Percentiles rank a stretch among this genome's conserved stretches.
phyloP scores from a whole-genome alignment of 2,888 invertebrate genomes.

The Cephus nigrinus region DNA sequence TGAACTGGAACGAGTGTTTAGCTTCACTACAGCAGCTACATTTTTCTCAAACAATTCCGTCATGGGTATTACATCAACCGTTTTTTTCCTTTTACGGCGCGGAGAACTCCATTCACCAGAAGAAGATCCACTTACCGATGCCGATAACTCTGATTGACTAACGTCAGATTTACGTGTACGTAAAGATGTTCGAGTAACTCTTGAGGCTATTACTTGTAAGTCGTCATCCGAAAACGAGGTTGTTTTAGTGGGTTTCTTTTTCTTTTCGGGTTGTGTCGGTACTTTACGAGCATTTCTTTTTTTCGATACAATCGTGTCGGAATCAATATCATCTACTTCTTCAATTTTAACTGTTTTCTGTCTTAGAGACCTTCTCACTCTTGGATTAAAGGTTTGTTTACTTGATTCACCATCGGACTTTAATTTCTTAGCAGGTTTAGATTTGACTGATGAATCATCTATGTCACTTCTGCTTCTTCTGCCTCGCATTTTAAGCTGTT shows the following conservation, averaged over 20 bases:
- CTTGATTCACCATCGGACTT: not conserved
- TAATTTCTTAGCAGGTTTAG: not conserved
- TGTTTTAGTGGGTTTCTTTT: not conserved
- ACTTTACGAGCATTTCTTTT: not conserved
- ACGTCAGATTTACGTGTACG: not conserved
- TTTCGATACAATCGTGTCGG: not conserved
- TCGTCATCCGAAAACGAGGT: not conserved
- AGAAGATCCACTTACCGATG: not conserved
- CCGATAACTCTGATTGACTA: not conserved
- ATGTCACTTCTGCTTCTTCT: slow-evolving; percentile 19
- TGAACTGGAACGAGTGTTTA: slow-evolving; percentile 13
- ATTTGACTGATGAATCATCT: not conserved
- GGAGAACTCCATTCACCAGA: not conserved
- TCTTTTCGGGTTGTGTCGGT: not conserved
- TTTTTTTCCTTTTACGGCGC: not conserved
- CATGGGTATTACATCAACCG: not conserved
- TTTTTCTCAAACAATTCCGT: slow-evolving; percentile 7
- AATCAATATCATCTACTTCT: not conserved
- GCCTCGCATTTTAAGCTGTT: not conserved
- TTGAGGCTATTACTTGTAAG: not conserved
- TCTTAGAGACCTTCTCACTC: not conserved
- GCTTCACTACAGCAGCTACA: not conserved
- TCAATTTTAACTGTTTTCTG: not conserved
- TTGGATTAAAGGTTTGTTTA: not conserved
- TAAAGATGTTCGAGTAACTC: not conserved